Evolutionary conservation across 2,888 invertebrate genomes (phyloP), one percentile per base, ranked within the genome.

Genomic region (Cephalotes varians): DNA sequence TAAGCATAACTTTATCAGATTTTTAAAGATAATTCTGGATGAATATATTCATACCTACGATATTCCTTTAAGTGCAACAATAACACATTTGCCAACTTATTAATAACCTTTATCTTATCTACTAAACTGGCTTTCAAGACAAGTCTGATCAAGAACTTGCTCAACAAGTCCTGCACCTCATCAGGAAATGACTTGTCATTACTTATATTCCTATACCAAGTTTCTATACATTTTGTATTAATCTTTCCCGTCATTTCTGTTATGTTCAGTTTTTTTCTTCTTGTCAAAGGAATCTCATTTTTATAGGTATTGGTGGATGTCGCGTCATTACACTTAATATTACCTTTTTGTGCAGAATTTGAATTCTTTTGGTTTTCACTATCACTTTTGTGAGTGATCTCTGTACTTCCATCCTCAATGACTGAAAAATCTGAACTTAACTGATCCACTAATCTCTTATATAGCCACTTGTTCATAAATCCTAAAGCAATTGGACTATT

Each of bases 41-140:
- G 34, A 4, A 56, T 51, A 12, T 21, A 47, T 37, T 28, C 56
- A 21, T 88, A 93, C 92, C 96, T 96, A 54, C 95, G 95, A 91
- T 96, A 97, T 90, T 97, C 97, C 89, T 96, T 96, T 25, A 96
- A 93, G 91, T 97, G 97, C 67, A 95, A 95, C 34, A 96, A 94
- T 60, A 96, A 93, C 76, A 97, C 95, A 69, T 96, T 95, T 28
- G 96, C 93, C 60, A 94, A 82, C 44, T 95, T 95, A 84, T 95
- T 94, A 15, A 94, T 89, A 51, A 95, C 86, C 82, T 93, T 93
- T 65, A 94, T 92, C 81, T 94, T 94, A 85, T 95, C 95, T 56
- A 95, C 92, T 81, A 93, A 88, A 58, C 93, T 86, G 81, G 95
- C 90, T 82, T 95, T 93, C 76, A 94, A 92, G 31, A 94, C 91